A percentile compares a stretch with the other conserved stretches of the same genome.
phyloP scores from a whole-genome alignment of 2,888 invertebrate genomes.

The Trypoxylon attenuatum region DNA sequence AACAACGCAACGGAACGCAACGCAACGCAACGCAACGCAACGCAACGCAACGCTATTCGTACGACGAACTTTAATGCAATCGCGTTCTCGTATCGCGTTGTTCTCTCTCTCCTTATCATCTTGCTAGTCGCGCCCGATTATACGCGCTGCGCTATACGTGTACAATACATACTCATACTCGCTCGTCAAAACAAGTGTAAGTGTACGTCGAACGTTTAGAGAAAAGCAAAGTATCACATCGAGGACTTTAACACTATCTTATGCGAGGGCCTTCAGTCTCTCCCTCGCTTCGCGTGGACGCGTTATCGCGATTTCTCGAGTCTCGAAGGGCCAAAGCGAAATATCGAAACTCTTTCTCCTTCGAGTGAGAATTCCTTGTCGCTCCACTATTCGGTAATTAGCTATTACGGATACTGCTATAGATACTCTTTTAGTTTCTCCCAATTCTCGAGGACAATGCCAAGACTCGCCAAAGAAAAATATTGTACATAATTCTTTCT shows the following conservation, averaged over 20 bases:
- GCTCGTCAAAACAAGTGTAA: conserved; percentile 34
- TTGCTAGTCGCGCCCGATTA: not conserved
- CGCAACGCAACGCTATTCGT: too few species aligned
- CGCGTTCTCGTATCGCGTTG: conserved; percentile 2
- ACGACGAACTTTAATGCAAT: conserved; percentile 1
- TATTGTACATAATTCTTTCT: too few species aligned
- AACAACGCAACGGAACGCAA: too few species aligned
- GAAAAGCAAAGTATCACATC: conserved; percentile 42
- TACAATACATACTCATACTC: too few species aligned
- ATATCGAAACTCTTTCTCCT: not conserved
- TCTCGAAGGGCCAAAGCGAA: not conserved
- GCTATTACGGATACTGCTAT: too few species aligned
- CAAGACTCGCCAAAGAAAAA: too few species aligned
- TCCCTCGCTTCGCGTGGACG: conserved; percentile 7
- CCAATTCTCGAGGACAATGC: too few species aligned
- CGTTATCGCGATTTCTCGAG: not conserved
- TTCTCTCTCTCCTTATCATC: conserved; percentile 2
- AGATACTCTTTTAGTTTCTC: too few species aligned
- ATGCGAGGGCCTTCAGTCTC: conserved; percentile 6
- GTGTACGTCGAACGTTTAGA: conserved; percentile 36
- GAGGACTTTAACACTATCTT: conserved; percentile 2
- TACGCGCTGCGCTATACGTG: conserved; percentile 12
- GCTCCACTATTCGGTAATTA: too few species aligned
- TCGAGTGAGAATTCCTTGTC: too few species aligned
- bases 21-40: too few species aligned